Evolutionary conservation across 2,888 invertebrate genomes (phyloP), one percentile per base, ranked within the genome.

Genomic region (Pollenia griseotomentosa): DNA sequence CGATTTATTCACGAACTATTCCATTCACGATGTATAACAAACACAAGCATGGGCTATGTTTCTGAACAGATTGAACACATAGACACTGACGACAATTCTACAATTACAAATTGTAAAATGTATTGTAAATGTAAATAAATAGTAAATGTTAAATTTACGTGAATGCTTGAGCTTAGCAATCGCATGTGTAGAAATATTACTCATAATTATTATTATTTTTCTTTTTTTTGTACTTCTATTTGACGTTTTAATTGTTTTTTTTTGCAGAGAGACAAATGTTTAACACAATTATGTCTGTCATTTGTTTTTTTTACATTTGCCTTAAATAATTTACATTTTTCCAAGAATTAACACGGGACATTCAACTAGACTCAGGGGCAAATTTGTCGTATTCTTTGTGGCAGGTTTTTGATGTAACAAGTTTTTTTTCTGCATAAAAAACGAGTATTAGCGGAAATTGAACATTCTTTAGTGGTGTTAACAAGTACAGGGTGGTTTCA

Each of bases 221-320:
- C 0, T 65, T 44, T 61, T 68, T 61, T 61, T 70, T 70, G 10
- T 51, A 46, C 19, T 55, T 63, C 55, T 48, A 73, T 83, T 63
- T 77, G 83, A 83, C 77, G 70, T 70, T 83, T 83, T 83, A 77
- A 83, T 83, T 75, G 68, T 83, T 73, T 44, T 51, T 46, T 57
- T 42, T 68, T 46, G 63, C 46, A 23, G 16, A 51, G 74, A 57
- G 65, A 68, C 55, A 83, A 83, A 79, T 78, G 79, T 74, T 79
- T 79, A 71, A 74, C 57, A 83, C 83, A 83, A 83, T 71, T 71
- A 70, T 48, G 59, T 79, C 68, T 81, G 55, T 63, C 73, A 65
- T 51, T 63, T 53, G 16, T 7, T 46, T 61, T 61, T 68, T 61
- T 79, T 40, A 11, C 12, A 51, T 63, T 46, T 44, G 51, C 53